A percentile compares a stretch with the other conserved stretches of the same genome.
These are phyloP conservation scores for Cheirogaleus major DNA, from an alignment of 2,797 vertebrate genomes.

Conservation along the genomic window DNA sequence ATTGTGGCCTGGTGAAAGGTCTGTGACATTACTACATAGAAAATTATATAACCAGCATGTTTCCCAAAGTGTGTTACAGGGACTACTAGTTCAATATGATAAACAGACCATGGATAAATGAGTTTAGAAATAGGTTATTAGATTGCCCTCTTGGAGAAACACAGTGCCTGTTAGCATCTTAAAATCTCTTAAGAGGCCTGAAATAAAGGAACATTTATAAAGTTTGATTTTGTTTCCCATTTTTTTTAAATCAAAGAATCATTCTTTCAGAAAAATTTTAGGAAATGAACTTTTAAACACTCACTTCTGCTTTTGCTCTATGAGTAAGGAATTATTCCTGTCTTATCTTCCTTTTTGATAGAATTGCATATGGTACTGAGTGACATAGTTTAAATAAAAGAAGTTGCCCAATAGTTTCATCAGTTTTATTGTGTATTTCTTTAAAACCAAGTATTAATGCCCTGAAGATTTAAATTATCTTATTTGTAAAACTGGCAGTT, in stretches of 20 bases:
- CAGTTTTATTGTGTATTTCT: constrained; percentile 3
- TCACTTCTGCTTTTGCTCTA: constrained; percentile 25
- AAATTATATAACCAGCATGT: neutral
- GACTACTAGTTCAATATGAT: neutral
- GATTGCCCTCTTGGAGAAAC: neutral
- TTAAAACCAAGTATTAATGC: constrained; percentile 23
- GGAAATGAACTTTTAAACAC: neutral
- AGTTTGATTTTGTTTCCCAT: neutral
- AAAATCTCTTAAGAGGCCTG: neutral
- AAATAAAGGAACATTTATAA: neutral
- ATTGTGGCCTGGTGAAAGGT: neutral
- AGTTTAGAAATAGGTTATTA: neutral
- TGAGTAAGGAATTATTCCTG: neutral
- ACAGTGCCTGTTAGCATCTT: neutral
- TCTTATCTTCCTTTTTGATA: neutral
- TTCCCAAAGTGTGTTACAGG: neutral
- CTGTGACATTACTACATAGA: neutral
- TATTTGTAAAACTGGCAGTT: constrained; percentile 2
- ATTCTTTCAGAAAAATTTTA: constrained; percentile 10
- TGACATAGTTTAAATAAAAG: neutral
- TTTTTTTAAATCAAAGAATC: neutral
- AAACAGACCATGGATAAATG: neutral
- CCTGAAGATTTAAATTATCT: constrained; percentile 34
- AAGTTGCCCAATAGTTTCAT: neutral
- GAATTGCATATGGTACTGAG: neutral